These are phyloP conservation scores for Sorex maritimensis DNA, from an alignment of 2,797 vertebrate species.

Conservation along the genomic window DNA sequence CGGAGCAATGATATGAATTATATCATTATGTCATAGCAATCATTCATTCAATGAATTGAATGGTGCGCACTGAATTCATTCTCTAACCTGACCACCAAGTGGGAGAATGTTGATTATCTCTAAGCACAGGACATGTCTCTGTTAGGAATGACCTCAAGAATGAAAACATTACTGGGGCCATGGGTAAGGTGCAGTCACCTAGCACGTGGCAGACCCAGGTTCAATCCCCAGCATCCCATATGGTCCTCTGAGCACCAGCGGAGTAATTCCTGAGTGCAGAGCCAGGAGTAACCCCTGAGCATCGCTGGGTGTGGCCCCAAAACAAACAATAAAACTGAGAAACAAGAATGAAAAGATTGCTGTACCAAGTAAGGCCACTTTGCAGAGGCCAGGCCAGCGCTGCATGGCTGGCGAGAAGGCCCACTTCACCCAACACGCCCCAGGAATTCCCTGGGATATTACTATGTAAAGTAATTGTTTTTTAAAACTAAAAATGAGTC, in stretches of 20 bases:
- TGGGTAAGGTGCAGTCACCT: too few relatives aligned
- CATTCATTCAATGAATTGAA: too few relatives aligned
- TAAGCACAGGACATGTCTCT: conserved; percentile 16
- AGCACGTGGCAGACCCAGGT: too few relatives aligned
- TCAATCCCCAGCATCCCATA: too few relatives aligned
- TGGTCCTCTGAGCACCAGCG: too few relatives aligned
- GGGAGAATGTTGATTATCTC: background rate
- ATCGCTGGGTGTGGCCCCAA: too few relatives aligned
- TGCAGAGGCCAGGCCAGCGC: conserved; percentile 33
- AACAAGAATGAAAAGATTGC: background rate
- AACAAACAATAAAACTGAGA: too few relatives aligned
- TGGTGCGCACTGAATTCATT: background rate
- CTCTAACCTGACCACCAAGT: conserved; percentile 6
- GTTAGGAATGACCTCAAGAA: conserved; percentile 56
- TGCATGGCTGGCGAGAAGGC: background rate
- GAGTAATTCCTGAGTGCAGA: too few relatives aligned
- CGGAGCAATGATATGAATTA: too few relatives aligned
- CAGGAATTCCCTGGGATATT: background rate
- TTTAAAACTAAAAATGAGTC: conserved; percentile 51
- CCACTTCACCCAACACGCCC: background rate
- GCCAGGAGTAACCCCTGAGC: too few relatives aligned
- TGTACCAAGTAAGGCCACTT: conserved; percentile 36
- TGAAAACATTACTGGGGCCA: background rate
- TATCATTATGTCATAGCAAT: too few relatives aligned
- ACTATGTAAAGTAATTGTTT: background rate